Evolutionary conservation across 1,140 invertebrate genomes (phyloP).

Genomic region (Drosophila subpulchrella): DNA sequence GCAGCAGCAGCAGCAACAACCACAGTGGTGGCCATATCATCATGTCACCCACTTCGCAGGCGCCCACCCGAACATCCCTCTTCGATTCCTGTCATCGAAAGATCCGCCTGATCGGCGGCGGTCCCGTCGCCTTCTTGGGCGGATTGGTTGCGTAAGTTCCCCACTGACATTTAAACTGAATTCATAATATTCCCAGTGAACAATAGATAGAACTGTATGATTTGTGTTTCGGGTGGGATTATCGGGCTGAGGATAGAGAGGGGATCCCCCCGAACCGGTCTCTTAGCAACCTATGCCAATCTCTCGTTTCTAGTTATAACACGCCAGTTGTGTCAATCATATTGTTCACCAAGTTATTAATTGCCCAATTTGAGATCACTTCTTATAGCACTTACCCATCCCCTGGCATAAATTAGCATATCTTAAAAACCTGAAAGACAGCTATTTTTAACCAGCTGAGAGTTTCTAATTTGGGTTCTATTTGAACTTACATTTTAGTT

Average conservation of each 20-base stretch:
- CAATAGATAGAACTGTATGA: slow-evolving; percentile 5
- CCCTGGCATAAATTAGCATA: slow-evolving; percentile 15
- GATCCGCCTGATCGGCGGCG: slow-evolving; percentile 88
- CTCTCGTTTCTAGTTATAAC: slow-evolving; percentile 1
- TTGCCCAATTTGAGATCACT: slow-evolving; percentile 15
- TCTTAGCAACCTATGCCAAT: neutral
- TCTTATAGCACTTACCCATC: slow-evolving; percentile 3
- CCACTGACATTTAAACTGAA: slow-evolving; percentile 17
- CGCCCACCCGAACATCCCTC: slow-evolving; percentile 86
- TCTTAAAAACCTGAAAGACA: slow-evolving; percentile 4
- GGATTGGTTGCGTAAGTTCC: slow-evolving; percentile 89
- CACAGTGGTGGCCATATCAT: slow-evolving; percentile 39
- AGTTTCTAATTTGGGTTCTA: neutral
- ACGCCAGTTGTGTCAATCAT: slow-evolving; percentile 29
- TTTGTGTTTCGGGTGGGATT: neutral
- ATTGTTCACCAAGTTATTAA: slow-evolving; percentile 30
- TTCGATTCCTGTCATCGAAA: slow-evolving; percentile 90
- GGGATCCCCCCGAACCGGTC: slow-evolving; percentile 20
- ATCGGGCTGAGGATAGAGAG: neutral
- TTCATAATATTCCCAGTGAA: slow-evolving; percentile 11
- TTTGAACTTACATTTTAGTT: neutral
- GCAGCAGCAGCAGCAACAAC: slow-evolving; percentile 32
- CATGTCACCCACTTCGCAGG: slow-evolving; percentile 83
- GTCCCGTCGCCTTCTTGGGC: slow-evolving; percentile 88
- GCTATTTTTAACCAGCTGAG: neutral